Evolutionary conservation across 2,888 invertebrate genomes (phyloP), one percentile per base, ranked within the genome.

Genomic region (Spicauda simplicius): DNA sequence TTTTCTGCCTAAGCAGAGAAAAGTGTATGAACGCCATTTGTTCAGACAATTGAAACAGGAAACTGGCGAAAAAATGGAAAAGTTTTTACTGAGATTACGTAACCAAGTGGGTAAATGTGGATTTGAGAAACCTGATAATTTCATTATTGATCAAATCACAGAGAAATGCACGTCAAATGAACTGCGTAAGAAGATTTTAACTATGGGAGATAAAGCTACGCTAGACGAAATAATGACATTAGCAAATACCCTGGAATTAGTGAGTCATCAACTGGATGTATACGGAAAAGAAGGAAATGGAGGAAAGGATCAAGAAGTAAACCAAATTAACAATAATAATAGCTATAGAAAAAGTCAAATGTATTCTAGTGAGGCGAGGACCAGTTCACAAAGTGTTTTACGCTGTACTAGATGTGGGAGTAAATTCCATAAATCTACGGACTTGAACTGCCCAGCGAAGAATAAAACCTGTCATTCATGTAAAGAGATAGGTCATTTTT

Each of bases 61-160:
- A 16, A 6, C 14, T 7, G 54, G 19, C 1, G 72, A 74, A 48
- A 72, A 69, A 20, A 70, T 74, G 33, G 74, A 71, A 45, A 72
- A 68, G 45, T 71, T 71, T 60, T 3, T 72, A 6, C 57, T 70
- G 8, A 54, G 69, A 10, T 55, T 74, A 6, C 19, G 71, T 19
- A 20, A 72, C 5, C 71, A 71, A 70, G 60, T 64, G 10, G 25
- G 16, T 12, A 72, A 72, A 68, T 74, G 73, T 45, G 12, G 71
- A 58, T 73, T 73, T 60, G 2, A 14, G 18, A 41, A 68, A 12
- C 1, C 19, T 25, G 69, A 73, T 11, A 68, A 73, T 6, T 30
- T 72, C 12, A 19, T 73, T 0, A 66, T 75, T 12, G 73, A 73
- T 48, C 73, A 71, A 52, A 68, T 72, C 16, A 57, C 58, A 6